phyloP scores from a whole-genome alignment of 2,113 vertebrate genomes.

The Labeo rohita region DNA sequence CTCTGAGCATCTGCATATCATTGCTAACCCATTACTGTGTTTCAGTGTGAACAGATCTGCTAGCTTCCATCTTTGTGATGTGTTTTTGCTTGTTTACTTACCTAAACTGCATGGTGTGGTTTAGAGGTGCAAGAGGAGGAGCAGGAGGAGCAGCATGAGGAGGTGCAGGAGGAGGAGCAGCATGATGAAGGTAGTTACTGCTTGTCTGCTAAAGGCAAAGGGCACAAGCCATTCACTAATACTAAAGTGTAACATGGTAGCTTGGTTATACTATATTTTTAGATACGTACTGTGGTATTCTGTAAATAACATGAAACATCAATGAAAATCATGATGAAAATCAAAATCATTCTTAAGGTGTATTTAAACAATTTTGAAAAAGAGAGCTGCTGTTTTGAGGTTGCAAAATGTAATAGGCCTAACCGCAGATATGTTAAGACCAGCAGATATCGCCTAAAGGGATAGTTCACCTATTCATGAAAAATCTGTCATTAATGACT shows the following conservation, averaged over 20 bases:
- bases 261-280: neutral
- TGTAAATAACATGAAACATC: no score
- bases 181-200: slow-evolving; percentile 6
- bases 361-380: no score
- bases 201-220: neutral
- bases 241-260: neutral
- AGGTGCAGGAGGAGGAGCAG: slow-evolving; percentile 5
- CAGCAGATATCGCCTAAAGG: no score
- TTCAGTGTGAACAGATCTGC: neutral
- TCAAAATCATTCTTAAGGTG: no score
- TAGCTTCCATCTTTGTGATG: neutral
- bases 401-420: no score
- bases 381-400: no score
- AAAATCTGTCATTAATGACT: no score
- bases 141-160: neutral
- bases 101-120: neutral
- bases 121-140: slow-evolving; percentile 43
- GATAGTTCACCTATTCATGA: no score
- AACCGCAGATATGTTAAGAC: no score
- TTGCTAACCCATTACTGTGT: neutral
- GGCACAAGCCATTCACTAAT: neutral
- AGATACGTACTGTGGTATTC: no score
- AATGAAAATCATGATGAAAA: no score
- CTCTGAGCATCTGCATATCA: neutral
- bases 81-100: neutral